Conservation (phyloP, 2,888 invertebrate species). For the Agelastica alni region DNA sequence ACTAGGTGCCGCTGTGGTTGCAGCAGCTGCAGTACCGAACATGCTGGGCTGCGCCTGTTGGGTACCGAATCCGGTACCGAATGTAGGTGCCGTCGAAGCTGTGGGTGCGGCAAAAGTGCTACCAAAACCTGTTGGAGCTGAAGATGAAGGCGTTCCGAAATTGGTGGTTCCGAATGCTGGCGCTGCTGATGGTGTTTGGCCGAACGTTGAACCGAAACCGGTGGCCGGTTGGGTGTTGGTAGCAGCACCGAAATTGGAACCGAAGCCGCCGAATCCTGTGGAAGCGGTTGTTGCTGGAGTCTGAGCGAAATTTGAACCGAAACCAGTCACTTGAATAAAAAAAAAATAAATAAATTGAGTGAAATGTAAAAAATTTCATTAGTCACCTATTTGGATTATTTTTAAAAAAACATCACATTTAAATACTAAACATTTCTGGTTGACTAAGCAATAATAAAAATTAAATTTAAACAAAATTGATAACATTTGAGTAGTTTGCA, state of each 20-base stretch:
- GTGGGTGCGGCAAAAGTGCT: constrained; percentile 51
- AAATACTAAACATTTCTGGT: no score
- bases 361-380: no score
- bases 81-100: constrained; percentile 37
- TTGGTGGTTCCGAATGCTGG: constrained; percentile 43
- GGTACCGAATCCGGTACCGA: constrained; percentile 49
- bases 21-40: constrained; percentile 55
- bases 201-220: constrained; percentile 36
- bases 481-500: no score
- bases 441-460: no score
- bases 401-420: no score
- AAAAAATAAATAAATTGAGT: no score
- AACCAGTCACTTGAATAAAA: constrained; percentile 56
- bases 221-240: constrained; percentile 28
- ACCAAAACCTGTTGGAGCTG: constrained; percentile 48
- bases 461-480: no score
- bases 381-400: no score
- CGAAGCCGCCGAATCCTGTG: constrained; percentile 35
- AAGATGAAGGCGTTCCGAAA: constrained; percentile 35
- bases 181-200: constrained; percentile 42
- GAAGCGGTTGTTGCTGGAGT: constrained; percentile 42
- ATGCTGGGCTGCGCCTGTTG: constrained; percentile 53
- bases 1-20: constrained; percentile 37
- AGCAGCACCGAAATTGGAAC: constrained; percentile 47
- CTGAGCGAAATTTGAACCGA: constrained; percentile 50